These are phyloP conservation scores for Podarcis lilfordi DNA, from an alignment of 2,797 vertebrate genomes.

Conservation along the genomic window DNA sequence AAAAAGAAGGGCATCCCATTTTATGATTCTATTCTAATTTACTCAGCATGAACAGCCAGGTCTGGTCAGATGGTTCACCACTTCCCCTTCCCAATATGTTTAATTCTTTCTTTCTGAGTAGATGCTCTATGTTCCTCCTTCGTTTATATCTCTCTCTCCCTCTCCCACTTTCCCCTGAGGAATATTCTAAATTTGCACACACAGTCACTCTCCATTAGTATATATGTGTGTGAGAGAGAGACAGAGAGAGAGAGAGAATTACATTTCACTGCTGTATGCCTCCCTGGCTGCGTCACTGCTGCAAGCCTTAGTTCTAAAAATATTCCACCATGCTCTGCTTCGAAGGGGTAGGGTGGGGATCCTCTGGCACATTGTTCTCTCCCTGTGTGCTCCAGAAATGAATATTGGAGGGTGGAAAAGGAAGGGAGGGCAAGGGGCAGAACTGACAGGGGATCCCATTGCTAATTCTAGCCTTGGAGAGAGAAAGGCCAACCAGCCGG, in stretches of 20 bases:
- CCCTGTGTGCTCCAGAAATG: constrained; percentile 36
- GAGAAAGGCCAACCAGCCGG: constrained; percentile 37
- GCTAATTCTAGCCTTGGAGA: constrained; percentile 41
- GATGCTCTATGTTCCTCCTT: not conserved
- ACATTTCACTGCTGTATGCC: constrained; percentile 71
- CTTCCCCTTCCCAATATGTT: not conserved
- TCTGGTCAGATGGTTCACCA: not conserved
- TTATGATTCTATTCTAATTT: too few relatives aligned
- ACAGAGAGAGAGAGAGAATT: not conserved
- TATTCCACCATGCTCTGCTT: constrained; percentile 64
- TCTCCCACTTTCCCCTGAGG: not conserved
- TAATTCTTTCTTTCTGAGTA: not conserved
- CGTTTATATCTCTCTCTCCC: not conserved
- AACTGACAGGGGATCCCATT: constrained; percentile 22
- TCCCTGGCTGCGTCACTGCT: constrained; percentile 66
- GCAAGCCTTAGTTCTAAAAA: constrained; percentile 81
- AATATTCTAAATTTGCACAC: not conserved
- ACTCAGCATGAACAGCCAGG: not conserved
- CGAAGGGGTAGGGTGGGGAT: constrained; percentile 34
- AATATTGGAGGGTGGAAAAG: constrained; percentile 30
- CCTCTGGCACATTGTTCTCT: not conserved
- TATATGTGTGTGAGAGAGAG: constrained; percentile 46
- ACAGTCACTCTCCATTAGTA: not conserved
- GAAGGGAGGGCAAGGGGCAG: constrained; percentile 41
- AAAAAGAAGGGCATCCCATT: too few relatives aligned